Conservation (phyloP, 2,113 vertebrate species). For the Paedocypris sp. region DNA sequence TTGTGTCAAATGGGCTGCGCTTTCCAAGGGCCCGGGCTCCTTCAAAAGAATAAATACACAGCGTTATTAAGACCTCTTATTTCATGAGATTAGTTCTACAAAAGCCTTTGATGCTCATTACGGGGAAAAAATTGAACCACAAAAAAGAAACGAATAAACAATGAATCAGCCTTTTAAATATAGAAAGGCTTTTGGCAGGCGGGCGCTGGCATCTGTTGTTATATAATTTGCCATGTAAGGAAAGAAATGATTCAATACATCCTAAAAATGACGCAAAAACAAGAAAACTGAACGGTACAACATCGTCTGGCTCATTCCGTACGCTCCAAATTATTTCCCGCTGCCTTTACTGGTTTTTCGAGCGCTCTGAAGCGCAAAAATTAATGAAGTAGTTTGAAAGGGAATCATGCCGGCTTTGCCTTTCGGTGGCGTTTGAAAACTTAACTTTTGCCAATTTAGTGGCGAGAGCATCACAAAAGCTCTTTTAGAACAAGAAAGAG, state of each 20-base stretch:
- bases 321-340: not conserved
- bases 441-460: constrained; percentile 2
- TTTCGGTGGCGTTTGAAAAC: not conserved
- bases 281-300: not conserved
- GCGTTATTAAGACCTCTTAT: not conserved
- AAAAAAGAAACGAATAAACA: not conserved
- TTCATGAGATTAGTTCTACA: not conserved
- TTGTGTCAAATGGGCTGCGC: not conserved
- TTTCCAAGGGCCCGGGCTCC: not conserved
- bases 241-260: not conserved
- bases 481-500: not conserved
- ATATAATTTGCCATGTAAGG: not conserved
- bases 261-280: not conserved
- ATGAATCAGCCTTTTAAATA: not conserved
- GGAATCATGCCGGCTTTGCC: not conserved
- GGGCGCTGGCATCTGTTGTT: not conserved
- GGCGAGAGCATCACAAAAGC: not conserved
- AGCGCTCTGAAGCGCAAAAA: not conserved
- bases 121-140: not conserved
- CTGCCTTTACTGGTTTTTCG: not conserved
- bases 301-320: not conserved
- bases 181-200: not conserved
- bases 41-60: not conserved
- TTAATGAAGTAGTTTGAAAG: not conserved
- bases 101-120: not conserved